Conservation (phyloP, 2,888 invertebrate genomes). For the Gortyna flavago region DNA sequence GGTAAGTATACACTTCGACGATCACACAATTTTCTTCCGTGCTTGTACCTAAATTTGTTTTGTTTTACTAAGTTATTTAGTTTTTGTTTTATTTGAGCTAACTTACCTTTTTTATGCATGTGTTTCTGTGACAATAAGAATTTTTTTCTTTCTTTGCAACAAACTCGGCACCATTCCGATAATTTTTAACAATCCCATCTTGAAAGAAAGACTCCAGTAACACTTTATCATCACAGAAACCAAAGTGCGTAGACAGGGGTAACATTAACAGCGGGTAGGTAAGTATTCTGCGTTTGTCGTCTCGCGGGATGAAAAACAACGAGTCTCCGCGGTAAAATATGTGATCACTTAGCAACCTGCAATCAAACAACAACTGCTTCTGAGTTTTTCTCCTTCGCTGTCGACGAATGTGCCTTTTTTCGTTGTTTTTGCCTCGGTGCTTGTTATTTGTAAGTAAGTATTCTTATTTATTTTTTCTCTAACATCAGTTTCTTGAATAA, state of each 20-base stretch:
- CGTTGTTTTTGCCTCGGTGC: slow-evolving; percentile 48
- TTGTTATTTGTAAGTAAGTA: slow-evolving; percentile 7
- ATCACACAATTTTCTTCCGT: not conserved
- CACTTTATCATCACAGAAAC: slow-evolving; percentile 59
- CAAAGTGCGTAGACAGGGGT: slow-evolving; percentile 62
- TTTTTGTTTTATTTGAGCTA: not conserved
- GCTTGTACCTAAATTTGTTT: not conserved
- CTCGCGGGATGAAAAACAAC: slow-evolving; percentile 81
- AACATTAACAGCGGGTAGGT: slow-evolving; percentile 62
- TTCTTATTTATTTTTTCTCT: slow-evolving; percentile 18
- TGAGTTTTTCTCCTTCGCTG: slow-evolving; percentile 81
- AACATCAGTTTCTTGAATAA: not conserved
- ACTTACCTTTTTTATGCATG: not conserved
- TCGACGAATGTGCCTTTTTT: slow-evolving; percentile 70
- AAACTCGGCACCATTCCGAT: not conserved
- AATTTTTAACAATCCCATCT: slow-evolving; percentile 6
- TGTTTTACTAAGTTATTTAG: not conserved
- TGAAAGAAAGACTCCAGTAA: slow-evolving; percentile 21
- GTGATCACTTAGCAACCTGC: slow-evolving; percentile 89
- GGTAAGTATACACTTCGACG: not conserved
- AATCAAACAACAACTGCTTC: slow-evolving; percentile 85
- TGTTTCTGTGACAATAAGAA: not conserved
- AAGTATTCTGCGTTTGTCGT: slow-evolving; percentile 67
- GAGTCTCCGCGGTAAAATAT: slow-evolving; percentile 84
- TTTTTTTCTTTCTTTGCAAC: not conserved